Evolutionary conservation across 2,888 invertebrate species (phyloP), one percentile per base, ranked within the genome.

Genomic region (Lithophane semibrunnea): DNA sequence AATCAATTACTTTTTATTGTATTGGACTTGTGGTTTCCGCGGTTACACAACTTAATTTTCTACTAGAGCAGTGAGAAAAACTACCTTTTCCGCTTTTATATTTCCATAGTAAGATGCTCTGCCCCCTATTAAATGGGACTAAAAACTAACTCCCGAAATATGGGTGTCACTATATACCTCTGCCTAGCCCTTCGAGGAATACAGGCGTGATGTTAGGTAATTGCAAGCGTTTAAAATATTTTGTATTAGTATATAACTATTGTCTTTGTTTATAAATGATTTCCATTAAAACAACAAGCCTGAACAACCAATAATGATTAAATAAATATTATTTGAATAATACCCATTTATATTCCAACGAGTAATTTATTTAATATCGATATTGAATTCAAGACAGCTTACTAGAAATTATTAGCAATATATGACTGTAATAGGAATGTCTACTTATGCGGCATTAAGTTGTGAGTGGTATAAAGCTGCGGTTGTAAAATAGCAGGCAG

Each of bases 371-470:
- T 86, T 84, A 79, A 69, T 52, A 84, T 64, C 60, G 58, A 58
- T 76, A 73, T 72, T 75, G 56, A 79, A 84, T 84, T 84, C 84
- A 86, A 86, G 71, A 83, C 69, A 66, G 84, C 61, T 73, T 73
- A 73, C 64, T 78, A 78, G 86, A 86, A 86, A 68, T 79, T 64
- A 86, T 84, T 83, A 61, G 56, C 63, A 54, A 68, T 71, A 72
- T 79, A 79, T 84, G 83, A 74, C 71, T 86, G 80, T 68, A 79
- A 74, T 84, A 73, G 66, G 68, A 83, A 83, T 86, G 87, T 58
- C 66, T 72, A 72, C 71, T 84, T 86, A 73, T 47, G 73, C 60
- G 49, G 60, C 73, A 84, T 84, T 80, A 58, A 80, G 54, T 80
- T 60, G 73, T 84, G 56, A 78, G 29, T 61, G 47, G 49, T 13